These are phyloP conservation scores for Pangasius mekongensis DNA, from an alignment of 2,797 vertebrate species.

Conservation along the genomic window DNA sequence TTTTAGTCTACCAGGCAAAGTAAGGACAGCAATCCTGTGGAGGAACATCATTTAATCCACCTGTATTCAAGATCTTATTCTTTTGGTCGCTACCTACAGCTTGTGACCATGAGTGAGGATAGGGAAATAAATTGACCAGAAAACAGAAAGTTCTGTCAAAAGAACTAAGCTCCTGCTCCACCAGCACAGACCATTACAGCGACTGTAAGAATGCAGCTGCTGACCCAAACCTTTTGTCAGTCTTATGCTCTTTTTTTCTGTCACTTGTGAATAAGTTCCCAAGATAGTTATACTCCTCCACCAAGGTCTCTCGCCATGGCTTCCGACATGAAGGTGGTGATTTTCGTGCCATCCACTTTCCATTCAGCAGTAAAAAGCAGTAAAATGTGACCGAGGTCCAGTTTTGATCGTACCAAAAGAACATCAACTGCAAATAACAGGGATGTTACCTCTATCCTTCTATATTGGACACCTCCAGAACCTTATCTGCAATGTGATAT, in stretches of 20 bases:
- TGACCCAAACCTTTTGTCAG: background rate
- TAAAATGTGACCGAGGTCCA: background rate
- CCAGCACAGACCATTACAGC: background rate
- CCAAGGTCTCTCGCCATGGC: background rate
- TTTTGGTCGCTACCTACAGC: background rate
- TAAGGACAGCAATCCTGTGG: background rate
- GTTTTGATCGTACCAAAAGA: background rate
- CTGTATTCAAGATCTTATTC: background rate
- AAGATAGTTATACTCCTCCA: background rate
- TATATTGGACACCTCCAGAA: background rate
- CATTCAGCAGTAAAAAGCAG: background rate
- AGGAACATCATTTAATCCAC: background rate
- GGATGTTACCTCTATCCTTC: background rate
- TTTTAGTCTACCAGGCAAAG: background rate
- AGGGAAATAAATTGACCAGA: too few relatives aligned
- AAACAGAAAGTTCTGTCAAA: background rate
- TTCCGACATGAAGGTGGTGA: background rate
- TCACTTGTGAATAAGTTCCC: background rate
- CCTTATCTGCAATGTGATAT: background rate
- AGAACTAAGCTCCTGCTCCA: background rate
- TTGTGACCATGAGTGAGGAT: background rate
- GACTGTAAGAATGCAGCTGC: background rate
- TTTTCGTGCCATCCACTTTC: background rate
- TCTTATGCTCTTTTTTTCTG: background rate
- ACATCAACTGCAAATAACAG: background rate